Base-by-base conservation (phyloP, 2,888 invertebrate genomes). In the Andrena marginata region DNA sequence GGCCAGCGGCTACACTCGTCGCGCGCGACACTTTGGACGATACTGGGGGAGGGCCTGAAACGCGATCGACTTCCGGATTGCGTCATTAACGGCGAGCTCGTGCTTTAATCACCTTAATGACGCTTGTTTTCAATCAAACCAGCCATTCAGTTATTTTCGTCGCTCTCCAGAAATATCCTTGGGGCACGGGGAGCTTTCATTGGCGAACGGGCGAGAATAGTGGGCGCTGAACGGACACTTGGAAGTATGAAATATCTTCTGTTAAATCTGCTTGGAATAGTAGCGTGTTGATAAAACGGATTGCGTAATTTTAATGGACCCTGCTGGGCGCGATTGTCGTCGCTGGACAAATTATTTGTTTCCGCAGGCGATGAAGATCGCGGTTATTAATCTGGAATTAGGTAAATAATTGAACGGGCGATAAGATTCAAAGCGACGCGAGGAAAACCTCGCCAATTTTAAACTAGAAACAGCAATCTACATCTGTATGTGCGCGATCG, bases 361-460 rank as follows among this genome's bases (percentile, higher is more conserved):
- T 49, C 56, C 68, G 29, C 54, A 1, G 1, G 3, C 35, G 70
- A 74, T 65, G 49, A 31, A 0, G 13, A 67, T 80, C 63, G 31
- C 1, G 16, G 48, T 62, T 31, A 23, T 78, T 65, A 56, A 65
- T 20, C 2, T 7, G 33, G 23, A 33, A 49, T 65, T 74, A 74
- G 29, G 26, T 23, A 31, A 62, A 48, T 62, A 65, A 77, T 68
- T 2, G 31, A 3, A 20, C 4, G 2, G 5, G n/a, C 29, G 77
- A 79, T 81, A 79, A 79, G 26, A 51, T 35, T 42, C 20, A 62
- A n/a, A 33, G 0, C 13, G 13, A 31, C 13, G 20, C 8, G 2
- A 49, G n/a, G 20, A 10, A 4, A 8, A 8, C 8, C 33, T 68
- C 23, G 33, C 2, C 10, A 67, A 62, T n/a, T 7, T 33, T 23